Percentiles rank a stretch among this genome's conserved stretches.
Evolutionary conservation across 2,888 invertebrate genomes (phyloP).

Genomic region (Thecocarcelia acutangulata): DNA sequence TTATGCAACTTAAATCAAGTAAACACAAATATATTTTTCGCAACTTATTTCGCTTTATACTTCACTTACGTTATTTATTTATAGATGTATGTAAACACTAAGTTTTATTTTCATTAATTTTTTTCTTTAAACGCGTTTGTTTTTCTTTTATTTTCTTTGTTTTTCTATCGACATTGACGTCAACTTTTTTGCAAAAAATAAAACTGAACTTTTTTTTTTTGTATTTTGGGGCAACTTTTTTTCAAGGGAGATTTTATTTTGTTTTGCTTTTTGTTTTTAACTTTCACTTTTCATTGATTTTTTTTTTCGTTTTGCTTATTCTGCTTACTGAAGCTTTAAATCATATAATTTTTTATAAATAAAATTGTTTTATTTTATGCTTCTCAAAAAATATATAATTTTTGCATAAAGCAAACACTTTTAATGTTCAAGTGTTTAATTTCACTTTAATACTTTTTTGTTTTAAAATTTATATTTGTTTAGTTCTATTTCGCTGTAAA

Average conservation of each 20-base stretch:
- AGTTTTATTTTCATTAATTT: too few species aligned
- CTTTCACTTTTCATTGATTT: slow-evolving; percentile 66
- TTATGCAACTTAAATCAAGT: slow-evolving; percentile 57
- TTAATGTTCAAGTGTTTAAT: slow-evolving; percentile 8
- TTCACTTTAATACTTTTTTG: neutral
- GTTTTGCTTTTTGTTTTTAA: slow-evolving; percentile 55
- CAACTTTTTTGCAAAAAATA: slow-evolving; percentile 29
- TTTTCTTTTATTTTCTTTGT: neutral
- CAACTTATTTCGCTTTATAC: neutral
- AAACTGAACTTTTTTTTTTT: slow-evolving; percentile 12
- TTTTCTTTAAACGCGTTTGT: slow-evolving; percentile 27
- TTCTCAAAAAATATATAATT: too few species aligned
- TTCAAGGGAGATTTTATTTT: slow-evolving; percentile 16
- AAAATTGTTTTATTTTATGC: slow-evolving; percentile 22
- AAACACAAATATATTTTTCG: neutral
- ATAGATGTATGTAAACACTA: neutral
- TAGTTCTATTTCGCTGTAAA: slow-evolving; percentile 15
- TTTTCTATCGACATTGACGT: slow-evolving; percentile 45
- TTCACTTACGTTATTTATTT: slow-evolving; percentile 53
- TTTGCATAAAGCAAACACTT: neutral
- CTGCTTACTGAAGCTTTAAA: neutral
- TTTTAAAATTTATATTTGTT: slow-evolving; percentile 10
- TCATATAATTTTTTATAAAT: neutral
- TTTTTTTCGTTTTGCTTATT: slow-evolving; percentile 24
- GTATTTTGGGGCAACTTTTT: slow-evolving; percentile 35